These are phyloP conservation scores for Acanthurus leucopareius DNA, from an alignment of 2,797 vertebrate species.

Conservation along the genomic window DNA sequence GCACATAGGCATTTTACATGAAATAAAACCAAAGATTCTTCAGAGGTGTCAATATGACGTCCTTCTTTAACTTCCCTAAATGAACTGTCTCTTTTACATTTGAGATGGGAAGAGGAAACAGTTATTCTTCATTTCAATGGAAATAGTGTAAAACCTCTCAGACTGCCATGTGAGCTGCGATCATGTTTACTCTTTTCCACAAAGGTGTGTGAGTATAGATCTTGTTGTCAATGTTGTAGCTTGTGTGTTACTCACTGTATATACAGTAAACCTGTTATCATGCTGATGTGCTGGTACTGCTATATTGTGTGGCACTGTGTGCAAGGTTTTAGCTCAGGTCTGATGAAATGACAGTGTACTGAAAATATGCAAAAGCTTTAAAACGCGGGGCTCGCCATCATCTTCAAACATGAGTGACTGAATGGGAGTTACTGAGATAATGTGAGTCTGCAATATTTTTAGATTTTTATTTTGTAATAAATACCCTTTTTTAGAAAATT, in stretches of 20 bases:
- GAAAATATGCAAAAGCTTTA: neutral
- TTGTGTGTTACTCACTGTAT: constrained; percentile 26
- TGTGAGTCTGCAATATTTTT: no score
- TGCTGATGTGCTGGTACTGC: neutral
- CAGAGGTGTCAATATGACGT: neutral
- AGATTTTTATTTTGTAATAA: no score
- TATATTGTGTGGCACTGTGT: constrained; percentile 3
- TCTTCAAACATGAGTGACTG: neutral
- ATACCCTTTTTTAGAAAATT: no score
- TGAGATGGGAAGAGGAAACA: neutral
- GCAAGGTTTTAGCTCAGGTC: neutral
- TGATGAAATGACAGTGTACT: neutral
- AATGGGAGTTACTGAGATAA: no score
- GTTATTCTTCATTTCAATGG: neutral
- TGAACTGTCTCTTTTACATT: neutral
- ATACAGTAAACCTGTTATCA: neutral
- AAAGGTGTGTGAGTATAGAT: constrained; percentile 44
- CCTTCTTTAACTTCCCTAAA: constrained; percentile 9
- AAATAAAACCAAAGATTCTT: neutral
- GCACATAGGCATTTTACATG: neutral
- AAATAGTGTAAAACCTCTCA: constrained; percentile 4
- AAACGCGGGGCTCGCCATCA: neutral
- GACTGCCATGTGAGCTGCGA: constrained; percentile 1
- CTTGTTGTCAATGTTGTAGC: constrained; percentile 56
- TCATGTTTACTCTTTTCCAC: constrained; percentile 53